phyloP scores from a whole-genome alignment of 1,140 invertebrate genomes.

The Zaprionus capensis region DNA sequence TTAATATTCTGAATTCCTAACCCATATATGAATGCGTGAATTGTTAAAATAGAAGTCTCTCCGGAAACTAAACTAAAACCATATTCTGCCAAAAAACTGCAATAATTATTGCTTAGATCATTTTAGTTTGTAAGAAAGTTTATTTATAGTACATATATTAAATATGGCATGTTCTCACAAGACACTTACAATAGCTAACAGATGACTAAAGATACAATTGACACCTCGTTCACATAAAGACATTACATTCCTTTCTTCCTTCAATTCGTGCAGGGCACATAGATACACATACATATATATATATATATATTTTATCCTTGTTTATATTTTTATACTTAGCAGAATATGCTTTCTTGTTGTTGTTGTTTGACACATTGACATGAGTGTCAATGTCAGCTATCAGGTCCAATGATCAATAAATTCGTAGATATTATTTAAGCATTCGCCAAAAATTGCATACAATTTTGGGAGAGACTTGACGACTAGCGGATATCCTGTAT shows the following conservation, averaged over 20 bases:
- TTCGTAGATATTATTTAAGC: constrained; percentile 42
- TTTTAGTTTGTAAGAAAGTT: not conserved
- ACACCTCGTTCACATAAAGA: no score
- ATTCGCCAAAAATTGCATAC: not conserved
- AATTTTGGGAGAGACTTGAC: not conserved
- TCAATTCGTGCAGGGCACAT: no score
- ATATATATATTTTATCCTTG: no score
- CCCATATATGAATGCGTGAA: no score
- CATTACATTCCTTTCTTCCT: no score
- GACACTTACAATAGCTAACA: no score
- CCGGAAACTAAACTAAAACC: not conserved
- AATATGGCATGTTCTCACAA: no score
- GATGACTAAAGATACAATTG: no score
- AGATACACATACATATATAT: no score
- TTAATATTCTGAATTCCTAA: no score
- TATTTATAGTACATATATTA: no score
- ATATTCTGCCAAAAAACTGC: not conserved
- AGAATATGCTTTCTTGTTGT: not conserved
- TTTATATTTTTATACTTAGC: not conserved
- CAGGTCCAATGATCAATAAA: constrained; percentile 70
- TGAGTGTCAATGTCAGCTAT: constrained; percentile 51
- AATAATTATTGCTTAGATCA: not conserved
- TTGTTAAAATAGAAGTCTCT: not conserved
- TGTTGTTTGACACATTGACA: not conserved
- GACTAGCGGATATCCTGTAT: not conserved